These are phyloP conservation scores for Galeopterus variegatus DNA, from an alignment of 2,113 vertebrate genomes.

Conservation along the genomic window DNA sequence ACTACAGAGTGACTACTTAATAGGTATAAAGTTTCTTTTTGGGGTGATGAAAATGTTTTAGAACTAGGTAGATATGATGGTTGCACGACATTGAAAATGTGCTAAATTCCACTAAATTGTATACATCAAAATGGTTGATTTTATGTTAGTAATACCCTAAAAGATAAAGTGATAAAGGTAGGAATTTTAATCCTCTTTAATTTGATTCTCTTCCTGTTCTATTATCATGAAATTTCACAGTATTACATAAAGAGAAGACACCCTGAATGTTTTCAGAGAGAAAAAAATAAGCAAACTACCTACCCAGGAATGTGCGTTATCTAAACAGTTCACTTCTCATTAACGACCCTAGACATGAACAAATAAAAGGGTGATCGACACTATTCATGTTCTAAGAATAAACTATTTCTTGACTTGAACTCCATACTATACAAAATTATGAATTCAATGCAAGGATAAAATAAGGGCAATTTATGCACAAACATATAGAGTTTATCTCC, in stretches of 20 bases:
- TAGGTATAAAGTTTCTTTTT: not conserved
- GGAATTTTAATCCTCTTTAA: not conserved
- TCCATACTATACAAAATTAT: not conserved
- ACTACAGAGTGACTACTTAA: not conserved
- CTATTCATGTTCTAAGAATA: not conserved
- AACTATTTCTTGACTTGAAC: not conserved
- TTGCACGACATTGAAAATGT: not conserved
- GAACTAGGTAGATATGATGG: not conserved
- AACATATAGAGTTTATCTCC: not conserved
- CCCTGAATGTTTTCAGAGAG: not conserved
- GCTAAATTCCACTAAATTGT: not conserved
- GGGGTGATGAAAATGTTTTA: not conserved
- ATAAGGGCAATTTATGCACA: not conserved
- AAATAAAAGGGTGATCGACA: not conserved
- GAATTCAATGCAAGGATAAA: not conserved
- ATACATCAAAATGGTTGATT: not conserved
- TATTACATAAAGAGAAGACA: not conserved
- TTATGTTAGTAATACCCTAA: not conserved
- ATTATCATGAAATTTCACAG: not conserved
- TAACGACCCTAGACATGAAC: not conserved
- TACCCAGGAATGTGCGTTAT: not conserved
- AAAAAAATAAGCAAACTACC: not conserved
- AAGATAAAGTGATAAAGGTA: not conserved
- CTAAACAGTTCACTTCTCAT: not conserved
- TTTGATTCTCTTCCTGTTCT: not conserved